Conservation (phyloP, 2,888 invertebrate species). For the Onthophagus sagittarius region DNA sequence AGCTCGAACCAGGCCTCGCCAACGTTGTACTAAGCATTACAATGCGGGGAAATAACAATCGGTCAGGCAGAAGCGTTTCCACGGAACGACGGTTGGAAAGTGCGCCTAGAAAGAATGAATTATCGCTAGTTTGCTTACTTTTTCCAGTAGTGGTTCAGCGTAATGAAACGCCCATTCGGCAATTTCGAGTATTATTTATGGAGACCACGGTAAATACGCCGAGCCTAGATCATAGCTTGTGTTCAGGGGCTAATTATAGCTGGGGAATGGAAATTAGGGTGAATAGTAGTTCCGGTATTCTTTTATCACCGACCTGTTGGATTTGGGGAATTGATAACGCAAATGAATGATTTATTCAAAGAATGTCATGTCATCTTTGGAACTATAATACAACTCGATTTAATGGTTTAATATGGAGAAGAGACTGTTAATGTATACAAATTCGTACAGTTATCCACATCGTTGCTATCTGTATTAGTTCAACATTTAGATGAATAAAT, state of each 20-base stretch:
- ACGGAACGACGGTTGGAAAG: background rate
- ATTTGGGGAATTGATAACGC: background rate
- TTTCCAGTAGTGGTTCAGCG: background rate
- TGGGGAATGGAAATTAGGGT: background rate
- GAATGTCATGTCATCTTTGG: too few relatives aligned
- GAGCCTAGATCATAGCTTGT: background rate
- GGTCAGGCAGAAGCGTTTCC: slow-evolving; percentile 3
- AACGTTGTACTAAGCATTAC: slow-evolving; percentile 3
- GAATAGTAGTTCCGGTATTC: background rate
- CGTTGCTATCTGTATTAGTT: too few relatives aligned
- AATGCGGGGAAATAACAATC: slow-evolving; percentile 9
- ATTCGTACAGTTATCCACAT: too few relatives aligned
- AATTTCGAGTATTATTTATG: background rate
- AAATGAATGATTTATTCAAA: background rate
- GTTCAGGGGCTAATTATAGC: background rate
- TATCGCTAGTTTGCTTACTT: slow-evolving; percentile 11
- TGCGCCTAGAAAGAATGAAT: slow-evolving; percentile 7
- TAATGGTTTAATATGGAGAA: too few relatives aligned
- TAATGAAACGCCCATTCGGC: background rate
- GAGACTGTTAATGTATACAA: too few relatives aligned
- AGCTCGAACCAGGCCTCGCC: background rate
- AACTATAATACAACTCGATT: too few relatives aligned
- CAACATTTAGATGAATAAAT: too few relatives aligned
- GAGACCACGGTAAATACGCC: background rate
- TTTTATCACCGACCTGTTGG: background rate